phyloP scores from a whole-genome alignment of 2,888 invertebrate genomes.

The Lamproptera curius region DNA sequence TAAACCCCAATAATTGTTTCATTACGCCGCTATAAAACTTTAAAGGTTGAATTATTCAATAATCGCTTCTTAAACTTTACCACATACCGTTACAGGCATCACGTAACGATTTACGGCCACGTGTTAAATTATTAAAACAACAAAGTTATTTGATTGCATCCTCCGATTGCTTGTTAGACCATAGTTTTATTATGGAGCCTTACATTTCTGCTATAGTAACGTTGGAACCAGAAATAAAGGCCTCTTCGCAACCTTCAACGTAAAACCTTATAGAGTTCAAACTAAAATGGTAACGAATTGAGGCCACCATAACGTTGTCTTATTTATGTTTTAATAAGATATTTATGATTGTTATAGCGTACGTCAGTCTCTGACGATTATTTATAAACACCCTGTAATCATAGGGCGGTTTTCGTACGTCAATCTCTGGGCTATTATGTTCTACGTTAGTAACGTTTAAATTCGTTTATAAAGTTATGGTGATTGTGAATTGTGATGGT shows the following conservation, averaged over 20 bases:
- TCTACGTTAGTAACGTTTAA: constrained; percentile 1
- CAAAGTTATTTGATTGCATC: constrained; percentile 40
- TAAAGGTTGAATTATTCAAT: constrained; percentile 29
- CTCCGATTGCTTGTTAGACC: constrained; percentile 41
- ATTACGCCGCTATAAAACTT: constrained; percentile 28
- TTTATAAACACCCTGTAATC: constrained; percentile 34
- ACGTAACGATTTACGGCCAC: constrained; percentile 28
- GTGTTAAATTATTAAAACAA: constrained; percentile 30
- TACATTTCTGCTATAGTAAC: constrained; percentile 33
- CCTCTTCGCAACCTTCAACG: too few species aligned
- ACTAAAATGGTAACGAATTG: constrained; percentile 22
- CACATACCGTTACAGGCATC: constrained; percentile 35
- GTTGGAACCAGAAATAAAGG: constrained; percentile 10
- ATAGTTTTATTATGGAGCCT: constrained; percentile 38
- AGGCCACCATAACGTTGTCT: constrained; percentile 28
- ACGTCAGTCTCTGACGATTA: constrained; percentile 36
- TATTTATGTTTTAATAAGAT: constrained; percentile 53
- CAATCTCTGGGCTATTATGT: not conserved
- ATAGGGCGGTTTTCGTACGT: constrained; percentile 1
- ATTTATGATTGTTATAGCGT: constrained; percentile 41
- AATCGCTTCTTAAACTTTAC: constrained; percentile 25
- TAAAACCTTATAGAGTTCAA: constrained; percentile 20
- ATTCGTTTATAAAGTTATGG: too few species aligned
- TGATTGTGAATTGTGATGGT: too few species aligned
- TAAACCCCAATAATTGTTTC: constrained; percentile 28